Evolutionary conservation across 2,797 vertebrate species (phyloP).

Genomic region (Chelmon rostratus): DNA sequence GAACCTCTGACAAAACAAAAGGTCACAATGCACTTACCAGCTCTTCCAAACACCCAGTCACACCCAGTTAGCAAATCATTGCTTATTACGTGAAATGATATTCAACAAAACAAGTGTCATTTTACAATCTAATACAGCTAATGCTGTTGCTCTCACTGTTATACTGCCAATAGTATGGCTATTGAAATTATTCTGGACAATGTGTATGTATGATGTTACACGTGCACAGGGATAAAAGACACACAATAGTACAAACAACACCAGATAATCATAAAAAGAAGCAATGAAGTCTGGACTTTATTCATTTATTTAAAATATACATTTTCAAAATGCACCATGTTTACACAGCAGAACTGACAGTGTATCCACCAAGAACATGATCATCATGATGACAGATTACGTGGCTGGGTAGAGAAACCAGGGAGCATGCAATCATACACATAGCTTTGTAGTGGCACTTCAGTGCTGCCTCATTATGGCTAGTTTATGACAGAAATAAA

Average conservation of each 20-base stretch:
- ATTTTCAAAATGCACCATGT: constrained; percentile 27
- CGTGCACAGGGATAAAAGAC: background rate
- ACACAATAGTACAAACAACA: background rate
- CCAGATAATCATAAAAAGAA: background rate
- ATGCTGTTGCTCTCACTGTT: background rate
- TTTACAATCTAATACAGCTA: background rate
- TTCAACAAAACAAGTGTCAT: constrained; percentile 21
- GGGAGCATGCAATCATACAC: constrained; percentile 58
- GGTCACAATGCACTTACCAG: constrained; percentile 40
- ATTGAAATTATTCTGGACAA: background rate
- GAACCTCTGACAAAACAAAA: constrained; percentile 41
- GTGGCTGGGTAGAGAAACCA: constrained; percentile 41
- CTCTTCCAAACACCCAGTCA: constrained; percentile 18
- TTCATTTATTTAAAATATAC: background rate
- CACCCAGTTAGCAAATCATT: constrained; percentile 6
- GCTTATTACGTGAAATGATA: background rate
- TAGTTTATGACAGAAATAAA: constrained; percentile 71
- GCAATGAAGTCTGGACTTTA: background rate
- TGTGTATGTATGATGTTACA: background rate
- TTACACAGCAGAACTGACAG: constrained; percentile 9
- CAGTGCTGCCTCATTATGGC: constrained; percentile 70
- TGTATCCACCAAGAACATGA: constrained; percentile 1
- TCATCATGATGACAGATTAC: constrained; percentile 33
- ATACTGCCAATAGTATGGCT: background rate
- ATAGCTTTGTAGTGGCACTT: constrained; percentile 62